phyloP scores from a whole-genome alignment of 2,888 invertebrate genomes.

The Empis stercorea region DNA sequence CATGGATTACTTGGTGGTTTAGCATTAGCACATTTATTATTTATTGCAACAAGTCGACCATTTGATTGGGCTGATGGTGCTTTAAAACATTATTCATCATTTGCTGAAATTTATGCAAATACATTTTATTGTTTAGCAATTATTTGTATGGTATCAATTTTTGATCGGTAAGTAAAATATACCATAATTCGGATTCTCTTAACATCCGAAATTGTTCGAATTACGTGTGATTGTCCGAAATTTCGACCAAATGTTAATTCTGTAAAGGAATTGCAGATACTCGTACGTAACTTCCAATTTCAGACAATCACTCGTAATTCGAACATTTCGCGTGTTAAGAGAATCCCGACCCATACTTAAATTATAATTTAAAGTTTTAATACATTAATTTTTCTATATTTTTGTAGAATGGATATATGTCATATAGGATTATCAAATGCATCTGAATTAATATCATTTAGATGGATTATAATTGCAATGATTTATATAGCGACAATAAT shows the following conservation, averaged over 20 bases:
- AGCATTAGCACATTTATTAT: conserved; percentile 35
- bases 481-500: conserved; percentile 37
- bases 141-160: conserved; percentile 42
- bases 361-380: no score
- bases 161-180: conserved; percentile 41
- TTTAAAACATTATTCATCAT: conserved; percentile 32
- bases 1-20: conserved; percentile 44
- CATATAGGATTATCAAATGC: conserved; percentile 33
- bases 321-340: no score
- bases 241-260: no score
- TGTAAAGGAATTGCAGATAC: no score
- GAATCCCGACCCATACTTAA: no score
- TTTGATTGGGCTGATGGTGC: conserved; percentile 32
- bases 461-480: conserved; percentile 37
- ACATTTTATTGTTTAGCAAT: conserved; percentile 42
- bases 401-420: conserved; percentile 34
- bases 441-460: conserved; percentile 33
- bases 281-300: no score
- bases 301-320: no score
- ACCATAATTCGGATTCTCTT: no score
- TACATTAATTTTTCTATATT: no score
- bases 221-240: no score
- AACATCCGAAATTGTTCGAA: no score
- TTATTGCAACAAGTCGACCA: conserved; percentile 33
- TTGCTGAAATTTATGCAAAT: conserved; percentile 34